Evolutionary conservation across 2,113 vertebrate genomes (phyloP).

Genomic region (Melospiza melodia): DNA sequence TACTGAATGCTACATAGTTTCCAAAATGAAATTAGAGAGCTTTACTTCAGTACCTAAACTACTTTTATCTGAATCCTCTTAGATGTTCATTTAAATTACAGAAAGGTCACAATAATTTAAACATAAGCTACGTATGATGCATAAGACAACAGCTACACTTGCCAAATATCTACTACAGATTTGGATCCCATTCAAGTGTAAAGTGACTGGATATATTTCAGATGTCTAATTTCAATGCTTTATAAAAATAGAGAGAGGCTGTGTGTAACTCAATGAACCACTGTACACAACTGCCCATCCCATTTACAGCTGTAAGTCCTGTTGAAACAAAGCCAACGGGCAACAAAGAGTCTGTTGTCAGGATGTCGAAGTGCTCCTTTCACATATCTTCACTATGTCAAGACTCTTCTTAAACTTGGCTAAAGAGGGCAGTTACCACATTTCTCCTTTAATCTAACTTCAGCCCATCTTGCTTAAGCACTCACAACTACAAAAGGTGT

Average conservation of each 20-base stretch:
- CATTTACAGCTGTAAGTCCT: slow-evolving; percentile 61
- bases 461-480: not conserved
- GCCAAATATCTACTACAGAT: slow-evolving; percentile 14
- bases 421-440: not conserved
- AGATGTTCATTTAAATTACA: not conserved
- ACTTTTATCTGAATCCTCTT: not conserved
- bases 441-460: slow-evolving; percentile 15
- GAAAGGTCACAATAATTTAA: not conserved
- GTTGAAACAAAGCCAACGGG: slow-evolving; percentile 62
- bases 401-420: slow-evolving; percentile 18
- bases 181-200: slow-evolving; percentile 38
- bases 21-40: not conserved
- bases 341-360: slow-evolving; percentile 46
- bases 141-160: slow-evolving; percentile 32
- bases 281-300: slow-evolving; percentile 44
- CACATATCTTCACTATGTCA: slow-evolving; percentile 39
- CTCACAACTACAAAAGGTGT: not conserved
- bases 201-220: slow-evolving; percentile 48
- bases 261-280: not conserved
- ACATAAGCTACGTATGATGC: not conserved
- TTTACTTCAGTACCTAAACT: not conserved
- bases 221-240: slow-evolving; percentile 24
- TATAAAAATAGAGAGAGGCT: slow-evolving; percentile 14
- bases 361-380: slow-evolving; percentile 39
- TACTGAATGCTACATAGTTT: not conserved